Evolutionary conservation across 2,888 invertebrate genomes (phyloP).

Genomic region (Cetonia aurata): DNA sequence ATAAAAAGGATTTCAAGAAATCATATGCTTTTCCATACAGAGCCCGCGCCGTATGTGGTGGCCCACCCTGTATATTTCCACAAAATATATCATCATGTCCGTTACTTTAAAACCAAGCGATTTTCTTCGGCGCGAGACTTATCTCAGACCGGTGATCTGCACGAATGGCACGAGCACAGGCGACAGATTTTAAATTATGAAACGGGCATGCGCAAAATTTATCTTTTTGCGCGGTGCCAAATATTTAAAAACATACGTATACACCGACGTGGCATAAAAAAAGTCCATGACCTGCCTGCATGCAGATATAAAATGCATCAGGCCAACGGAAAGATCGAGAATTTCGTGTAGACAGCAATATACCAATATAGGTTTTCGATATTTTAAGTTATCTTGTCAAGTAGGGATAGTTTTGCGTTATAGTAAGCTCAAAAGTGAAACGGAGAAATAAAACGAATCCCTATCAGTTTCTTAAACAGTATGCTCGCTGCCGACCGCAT

Average conservation of each 20-base stretch:
- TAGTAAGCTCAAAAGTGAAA: no score
- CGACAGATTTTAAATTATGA: conserved; percentile 38
- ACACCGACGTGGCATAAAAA: conserved; percentile 1
- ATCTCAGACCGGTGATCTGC: conserved; percentile 34
- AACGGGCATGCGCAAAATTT: conserved; percentile 34
- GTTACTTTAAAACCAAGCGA: conserved; percentile 2
- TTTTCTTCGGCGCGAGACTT: conserved; percentile 7
- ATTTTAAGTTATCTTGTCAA: no score
- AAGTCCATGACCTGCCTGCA: not conserved
- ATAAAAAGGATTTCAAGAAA: no score
- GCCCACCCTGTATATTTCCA: not conserved
- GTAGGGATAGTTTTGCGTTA: no score
- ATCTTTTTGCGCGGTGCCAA: conserved; percentile 13
- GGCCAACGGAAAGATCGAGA: not conserved
- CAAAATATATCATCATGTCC: conserved; percentile 22
- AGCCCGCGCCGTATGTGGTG: no score
- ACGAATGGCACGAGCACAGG: conserved; percentile 34
- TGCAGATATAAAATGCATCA: conserved; percentile 10
- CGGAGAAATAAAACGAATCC: no score
- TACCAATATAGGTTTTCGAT: no score
- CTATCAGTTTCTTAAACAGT: no score
- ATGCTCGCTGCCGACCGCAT: conserved; percentile 10
- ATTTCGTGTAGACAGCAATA: no score
- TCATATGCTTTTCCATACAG: no score
- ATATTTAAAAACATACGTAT: conserved; percentile 13